Conservation (phyloP, 2,888 invertebrate genomes). For the Mesorhabditis sp. region DNA sequence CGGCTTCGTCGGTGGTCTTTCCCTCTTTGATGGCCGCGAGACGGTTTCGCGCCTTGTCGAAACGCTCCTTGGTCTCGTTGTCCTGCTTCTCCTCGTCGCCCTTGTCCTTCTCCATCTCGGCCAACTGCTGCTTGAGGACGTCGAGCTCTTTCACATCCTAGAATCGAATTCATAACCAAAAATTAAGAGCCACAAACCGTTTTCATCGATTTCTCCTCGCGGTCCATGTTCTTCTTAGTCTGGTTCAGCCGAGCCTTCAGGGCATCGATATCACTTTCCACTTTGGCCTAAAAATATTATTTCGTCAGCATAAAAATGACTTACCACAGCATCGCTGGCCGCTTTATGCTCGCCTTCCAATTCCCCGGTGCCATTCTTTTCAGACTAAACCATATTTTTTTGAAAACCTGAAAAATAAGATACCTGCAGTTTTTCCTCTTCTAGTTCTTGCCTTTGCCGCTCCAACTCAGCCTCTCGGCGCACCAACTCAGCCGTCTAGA, state of each 20-base stretch:
- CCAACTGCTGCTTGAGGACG: slow-evolving; percentile 17
- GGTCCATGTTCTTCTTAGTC: background rate
- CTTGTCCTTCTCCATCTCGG: slow-evolving; percentile 12
- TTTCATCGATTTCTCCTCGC: no score
- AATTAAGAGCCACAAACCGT: no score
- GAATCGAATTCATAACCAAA: background rate
- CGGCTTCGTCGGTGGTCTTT: slow-evolving; percentile 74
- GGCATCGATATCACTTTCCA: slow-evolving; percentile 1
- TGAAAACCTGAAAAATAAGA: no score
- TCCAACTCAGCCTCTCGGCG: slow-evolving; percentile 3
- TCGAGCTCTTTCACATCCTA: slow-evolving; percentile 33
- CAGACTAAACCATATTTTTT: background rate
- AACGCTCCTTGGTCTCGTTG: slow-evolving; percentile 21
- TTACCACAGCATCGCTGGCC: background rate
- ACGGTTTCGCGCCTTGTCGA: slow-evolving; percentile 51
- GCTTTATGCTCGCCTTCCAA: background rate
- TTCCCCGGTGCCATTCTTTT: slow-evolving; percentile 1
- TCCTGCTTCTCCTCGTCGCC: slow-evolving; percentile 3
- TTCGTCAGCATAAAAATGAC: background rate
- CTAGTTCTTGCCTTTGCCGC: background rate
- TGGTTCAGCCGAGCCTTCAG: background rate
- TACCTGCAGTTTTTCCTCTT: no score
- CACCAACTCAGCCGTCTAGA: background rate
- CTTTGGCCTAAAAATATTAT: background rate
- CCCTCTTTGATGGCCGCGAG: slow-evolving; percentile 80